phyloP scores from a whole-genome alignment of 2,888 invertebrate genomes.

The Philereme transversata region DNA sequence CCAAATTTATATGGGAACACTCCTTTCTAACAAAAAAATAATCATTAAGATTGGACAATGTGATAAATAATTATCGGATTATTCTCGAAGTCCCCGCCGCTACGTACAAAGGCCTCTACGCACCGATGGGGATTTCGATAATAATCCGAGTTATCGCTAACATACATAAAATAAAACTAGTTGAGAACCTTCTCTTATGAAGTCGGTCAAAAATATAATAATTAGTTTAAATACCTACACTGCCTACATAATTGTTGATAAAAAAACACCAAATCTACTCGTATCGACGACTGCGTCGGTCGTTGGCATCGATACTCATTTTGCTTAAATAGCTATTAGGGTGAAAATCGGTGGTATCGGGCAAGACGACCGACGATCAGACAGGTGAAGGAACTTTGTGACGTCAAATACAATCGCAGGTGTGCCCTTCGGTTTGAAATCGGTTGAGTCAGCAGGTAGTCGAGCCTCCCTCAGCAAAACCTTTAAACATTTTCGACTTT shows the following conservation, averaged over 20 bases:
- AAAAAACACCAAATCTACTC: constrained; percentile 38
- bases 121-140: no score
- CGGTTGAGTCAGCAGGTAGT: constrained; percentile 53
- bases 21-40: no score
- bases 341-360: constrained; percentile 42
- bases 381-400: constrained; percentile 69
- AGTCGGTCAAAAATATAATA: no score
- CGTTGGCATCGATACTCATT: constrained; percentile 46
- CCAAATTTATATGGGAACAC: no score
- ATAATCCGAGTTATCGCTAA: no score
- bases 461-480: constrained; percentile 37
- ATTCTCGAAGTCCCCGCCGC: no score
- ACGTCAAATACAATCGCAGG: constrained; percentile 61
- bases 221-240: no score
- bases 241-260: constrained; percentile 27
- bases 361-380: constrained; percentile 49
- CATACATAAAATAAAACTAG: no score
- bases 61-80: no score
- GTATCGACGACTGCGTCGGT: constrained; percentile 33
- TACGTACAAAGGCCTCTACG: no score
- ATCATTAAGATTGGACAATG: no score
- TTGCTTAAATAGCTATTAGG: constrained; percentile 46
- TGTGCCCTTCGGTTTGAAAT: constrained; percentile 56
- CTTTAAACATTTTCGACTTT: constrained; percentile 43
- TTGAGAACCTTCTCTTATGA: no score